Base-by-base conservation (phyloP, 2,888 invertebrate genomes). In the Drosophila dives region DNA sequence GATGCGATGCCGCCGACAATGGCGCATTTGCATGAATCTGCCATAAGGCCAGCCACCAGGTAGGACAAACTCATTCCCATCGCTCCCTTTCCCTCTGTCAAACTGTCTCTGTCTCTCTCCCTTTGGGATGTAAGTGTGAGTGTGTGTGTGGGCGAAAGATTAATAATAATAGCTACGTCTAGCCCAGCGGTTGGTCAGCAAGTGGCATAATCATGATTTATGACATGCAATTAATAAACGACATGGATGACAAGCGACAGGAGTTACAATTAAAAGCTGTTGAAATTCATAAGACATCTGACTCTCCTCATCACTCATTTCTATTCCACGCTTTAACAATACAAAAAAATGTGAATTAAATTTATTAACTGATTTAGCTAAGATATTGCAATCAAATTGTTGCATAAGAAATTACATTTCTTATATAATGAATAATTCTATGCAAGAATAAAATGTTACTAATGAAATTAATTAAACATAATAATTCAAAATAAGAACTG, bases 191-290 rank as follows among this genome's bases (percentile, higher is more conserved):
- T 83, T 77, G 87, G 77, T 81, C 84, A 86, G 80, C 80, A 81
- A 84, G 88, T 81, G 87, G 86, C 84, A 88, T 89, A 90, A 90
- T 88, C 90, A 86, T 89, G 91, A 89, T 89, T 89, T 90, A 89
- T 89, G 86, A 75, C 77, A 86, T 74, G 83, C 90, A 90, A 90
- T 89, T 89, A 89, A 90, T 90, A 86, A 76, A 81, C 77, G 83
- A 77, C 76, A 87, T 73, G 85, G 72, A 59, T 67, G 60, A 56
- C 66, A 50, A 61, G 29, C 63, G 29, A 12, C 45, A 54, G 49
- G 5, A 63, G 50, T 58, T 55, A 20, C 67, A 72, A 76, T 81
- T 65, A 64, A 74, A 71, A 71, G 78, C 75, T 82, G 85, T 78
- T 87, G 89, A 86, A 80, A 87, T 15, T 8, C 45, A 15, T 20